Evolutionary conservation across 2,797 vertebrate species (phyloP), one percentile per base, ranked within the genome.

Genomic region (Aeoliscus strigatus): DNA sequence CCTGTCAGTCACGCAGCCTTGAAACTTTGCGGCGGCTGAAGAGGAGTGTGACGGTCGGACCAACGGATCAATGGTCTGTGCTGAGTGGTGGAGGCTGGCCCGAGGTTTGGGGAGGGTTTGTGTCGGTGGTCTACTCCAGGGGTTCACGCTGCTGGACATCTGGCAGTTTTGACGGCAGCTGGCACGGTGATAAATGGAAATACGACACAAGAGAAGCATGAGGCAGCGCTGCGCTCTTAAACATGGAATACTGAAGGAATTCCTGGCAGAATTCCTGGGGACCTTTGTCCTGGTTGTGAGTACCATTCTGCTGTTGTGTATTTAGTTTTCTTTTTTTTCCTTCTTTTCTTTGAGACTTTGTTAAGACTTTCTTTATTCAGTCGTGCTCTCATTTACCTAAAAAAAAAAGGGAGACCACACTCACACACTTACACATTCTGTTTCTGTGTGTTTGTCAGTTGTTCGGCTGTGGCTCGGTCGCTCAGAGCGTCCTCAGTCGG

Each of bases 231-330:
- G 92, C 66, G 83, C 80, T 61, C 77, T 99, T 60, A 94, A 89
- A 86, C 94, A 91, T 84, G 68, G 77, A 48, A 66, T 94, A 74
- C 58, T 85, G 40, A 97, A 91, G 85, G 94, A 97, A 86, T 91
- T 87, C 6, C 75, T 99, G 59, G 90, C 94, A 0, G 95, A 99
- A 80, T 92, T 98, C 82, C 84, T 99, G 63, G 96, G 93, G 28
- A 98, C 95, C 0, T 94, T 94, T 61, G 82, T 96, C 53, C 27
- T 98, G 85, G 90, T 98, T 43, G 96, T 98, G 83, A 97, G 96
- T 94, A 70, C 8, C 5, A 18, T 10, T 40, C 47, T 29, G 2
- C 9, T 39, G 0, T 10, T 14, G 9, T 12, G n/a, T 3, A 8
- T 12, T 2, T 33, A 3, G 5, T 32, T 43, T 2, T 8, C 31